Evolutionary conservation across 2,113 vertebrate genomes (phyloP).

Genomic region (Chauna torquata): DNA sequence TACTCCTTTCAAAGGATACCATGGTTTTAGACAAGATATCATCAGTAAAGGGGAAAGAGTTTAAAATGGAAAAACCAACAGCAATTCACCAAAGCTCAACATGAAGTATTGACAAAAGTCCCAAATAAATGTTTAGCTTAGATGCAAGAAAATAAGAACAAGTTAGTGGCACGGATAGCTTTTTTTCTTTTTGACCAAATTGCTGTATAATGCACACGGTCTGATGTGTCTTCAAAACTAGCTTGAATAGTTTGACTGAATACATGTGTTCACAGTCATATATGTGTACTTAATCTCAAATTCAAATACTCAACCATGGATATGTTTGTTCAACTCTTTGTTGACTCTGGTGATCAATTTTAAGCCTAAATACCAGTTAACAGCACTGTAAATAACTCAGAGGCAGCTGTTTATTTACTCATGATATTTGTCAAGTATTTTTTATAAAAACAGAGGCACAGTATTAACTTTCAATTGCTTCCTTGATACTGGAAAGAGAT

Average conservation of each 20-base stretch:
- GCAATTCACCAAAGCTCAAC: background rate
- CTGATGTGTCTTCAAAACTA: background rate
- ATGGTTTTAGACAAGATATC: background rate
- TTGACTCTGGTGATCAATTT: constrained; percentile 61
- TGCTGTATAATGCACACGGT: background rate
- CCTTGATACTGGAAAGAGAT: background rate
- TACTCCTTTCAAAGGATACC: background rate
- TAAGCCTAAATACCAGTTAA: constrained; percentile 52
- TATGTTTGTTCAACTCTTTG: constrained; percentile 54
- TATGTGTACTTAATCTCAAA: constrained; percentile 62
- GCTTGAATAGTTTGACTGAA: constrained; percentile 2
- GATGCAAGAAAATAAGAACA: background rate
- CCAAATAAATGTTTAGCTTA: background rate
- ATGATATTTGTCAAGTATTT: constrained; percentile 27
- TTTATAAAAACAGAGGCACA: background rate
- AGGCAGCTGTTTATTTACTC: constrained; percentile 58
- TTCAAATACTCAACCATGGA: constrained; percentile 44
- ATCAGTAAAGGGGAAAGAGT: background rate
- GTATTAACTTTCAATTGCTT: constrained; percentile 1
- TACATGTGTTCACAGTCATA: background rate
- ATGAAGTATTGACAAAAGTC: background rate
- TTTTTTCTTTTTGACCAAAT: background rate
- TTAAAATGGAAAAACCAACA: background rate
- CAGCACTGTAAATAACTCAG: constrained; percentile 44
- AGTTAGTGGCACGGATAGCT: background rate